Base-by-base conservation (phyloP, 1,140 invertebrate genomes). In the Drosophila teissieri region DNA sequence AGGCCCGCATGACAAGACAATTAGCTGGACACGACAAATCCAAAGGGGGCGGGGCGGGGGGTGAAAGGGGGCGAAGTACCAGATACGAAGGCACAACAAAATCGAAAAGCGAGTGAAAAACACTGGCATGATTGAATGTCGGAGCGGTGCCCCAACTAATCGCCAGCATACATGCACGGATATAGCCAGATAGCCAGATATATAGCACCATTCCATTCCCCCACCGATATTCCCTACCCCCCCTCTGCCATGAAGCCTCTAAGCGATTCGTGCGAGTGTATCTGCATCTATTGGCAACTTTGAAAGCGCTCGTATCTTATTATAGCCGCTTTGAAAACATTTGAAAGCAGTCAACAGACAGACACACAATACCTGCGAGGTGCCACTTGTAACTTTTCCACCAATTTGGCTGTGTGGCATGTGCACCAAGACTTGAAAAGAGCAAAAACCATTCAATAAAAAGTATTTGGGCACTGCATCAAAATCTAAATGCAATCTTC, bases 11-110 rank as follows among this genome's bases (percentile, higher is more conserved):
- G 73, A 46, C 58, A 78, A 57, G 45, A 45, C 68, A 88, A 79
- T 82, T 75, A 86, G 78, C 83, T 85, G 82, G 82, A 85, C 65
- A 76, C 54, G 78, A 80, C 56, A 69, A 45, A 49, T 64, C 62
- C 64, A 17, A 48, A n/a, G n/a, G n/a, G n/a, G n/a, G n/a, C n/a
- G n/a, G n/a, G n/a, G 17, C 17, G 17, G 27, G 24, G 34, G 4
- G 64, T 37, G n/a, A 34, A 45, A 24, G 19, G n/a, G n/a, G n/a
- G 40, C 48, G 8, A 39, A 58, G 58, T 40, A 12, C 58, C 37
- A 70, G 52, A 49, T 55, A 70, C 52, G 27, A 70, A 19, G n/a
- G 19, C 57, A 36, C 39, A 67, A 67, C 14, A 19, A 40, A 58
- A 64, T 64, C 39, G 40, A 63, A 63, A 62, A 62, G 60, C 17